phyloP scores from a whole-genome alignment of 2,113 vertebrate genomes.

The Pseudorasbora parva region DNA sequence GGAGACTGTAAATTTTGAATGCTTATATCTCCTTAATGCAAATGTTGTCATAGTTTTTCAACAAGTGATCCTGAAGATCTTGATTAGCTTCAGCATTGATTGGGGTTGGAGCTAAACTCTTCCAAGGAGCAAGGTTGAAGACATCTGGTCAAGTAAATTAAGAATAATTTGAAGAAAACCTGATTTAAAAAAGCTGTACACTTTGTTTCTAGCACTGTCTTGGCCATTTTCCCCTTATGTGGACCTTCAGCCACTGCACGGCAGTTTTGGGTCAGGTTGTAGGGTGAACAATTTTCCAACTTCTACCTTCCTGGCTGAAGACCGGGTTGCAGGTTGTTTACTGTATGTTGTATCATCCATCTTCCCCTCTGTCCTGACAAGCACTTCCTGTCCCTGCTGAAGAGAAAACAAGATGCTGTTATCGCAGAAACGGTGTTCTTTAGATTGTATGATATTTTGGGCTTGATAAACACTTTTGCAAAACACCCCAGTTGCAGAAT shows the following conservation, averaged over 20 bases:
- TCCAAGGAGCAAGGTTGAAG: no score
- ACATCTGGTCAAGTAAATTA: neutral
- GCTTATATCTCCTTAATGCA: no score
- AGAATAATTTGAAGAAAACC: neutral
- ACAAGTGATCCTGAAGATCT: no score
- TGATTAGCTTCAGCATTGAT: no score
- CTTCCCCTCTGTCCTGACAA: conserved; percentile 26
- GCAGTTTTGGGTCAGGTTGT: neutral
- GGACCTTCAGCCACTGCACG: neutral
- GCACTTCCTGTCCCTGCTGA: conserved; percentile 5
- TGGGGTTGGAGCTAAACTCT: no score
- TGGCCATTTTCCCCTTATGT: neutral
- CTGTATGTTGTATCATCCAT: conserved; percentile 30
- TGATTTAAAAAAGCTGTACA: neutral
- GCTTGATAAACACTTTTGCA: neutral
- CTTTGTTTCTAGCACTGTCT: neutral
- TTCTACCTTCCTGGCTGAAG: conserved; percentile 16
- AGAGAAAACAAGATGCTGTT: conserved; percentile 21
- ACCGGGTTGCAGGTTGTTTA: conserved; percentile 35
- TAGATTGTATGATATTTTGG: neutral
- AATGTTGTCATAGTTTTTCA: no score
- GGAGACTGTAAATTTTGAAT: no score
- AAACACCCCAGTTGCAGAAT: neutral
- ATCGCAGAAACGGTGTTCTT: neutral
- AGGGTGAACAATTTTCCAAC: neutral